Percentiles rank a stretch among this genome's conserved stretches.
Evolutionary conservation across 2,113 vertebrate genomes (phyloP).

Genomic region (Eulemur macaco): DNA sequence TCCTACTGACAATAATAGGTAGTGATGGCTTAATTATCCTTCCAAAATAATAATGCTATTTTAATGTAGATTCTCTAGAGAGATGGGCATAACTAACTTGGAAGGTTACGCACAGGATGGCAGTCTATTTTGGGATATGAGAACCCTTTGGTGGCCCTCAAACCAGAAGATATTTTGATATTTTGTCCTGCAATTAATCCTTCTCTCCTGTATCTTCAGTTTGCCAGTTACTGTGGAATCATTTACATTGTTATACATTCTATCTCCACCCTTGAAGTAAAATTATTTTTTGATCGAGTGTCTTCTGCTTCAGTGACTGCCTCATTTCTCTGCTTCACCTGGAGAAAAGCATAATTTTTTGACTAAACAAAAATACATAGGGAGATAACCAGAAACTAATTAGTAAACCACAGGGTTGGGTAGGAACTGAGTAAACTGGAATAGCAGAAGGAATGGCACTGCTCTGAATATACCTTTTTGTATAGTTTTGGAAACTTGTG

Average conservation of each 20-base stretch:
- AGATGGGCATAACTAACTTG: background rate
- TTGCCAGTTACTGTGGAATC: background rate
- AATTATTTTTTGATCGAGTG: background rate
- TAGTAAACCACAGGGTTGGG: background rate
- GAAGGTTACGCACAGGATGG: background rate
- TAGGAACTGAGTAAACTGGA: background rate
- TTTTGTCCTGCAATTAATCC: background rate
- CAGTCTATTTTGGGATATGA: background rate
- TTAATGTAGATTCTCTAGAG: background rate
- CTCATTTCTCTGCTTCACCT: background rate
- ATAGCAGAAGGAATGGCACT: background rate
- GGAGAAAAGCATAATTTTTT: constrained; percentile 31
- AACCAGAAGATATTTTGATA: background rate
- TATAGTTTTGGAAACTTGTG: background rate
- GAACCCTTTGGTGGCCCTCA: background rate
- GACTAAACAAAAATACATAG: constrained; percentile 6
- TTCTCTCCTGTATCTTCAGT: background rate
- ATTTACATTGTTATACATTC: background rate
- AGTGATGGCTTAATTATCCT: background rate
- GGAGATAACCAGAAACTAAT: background rate
- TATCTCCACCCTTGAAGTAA: background rate
- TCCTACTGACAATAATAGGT: background rate
- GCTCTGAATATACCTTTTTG: background rate
- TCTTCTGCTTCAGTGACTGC: background rate
- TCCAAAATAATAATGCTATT: background rate